Percentiles rank a stretch among this genome's conserved stretches.
phyloP scores from a whole-genome alignment of 2,797 vertebrate genomes.

The Argyrosomus regius region DNA sequence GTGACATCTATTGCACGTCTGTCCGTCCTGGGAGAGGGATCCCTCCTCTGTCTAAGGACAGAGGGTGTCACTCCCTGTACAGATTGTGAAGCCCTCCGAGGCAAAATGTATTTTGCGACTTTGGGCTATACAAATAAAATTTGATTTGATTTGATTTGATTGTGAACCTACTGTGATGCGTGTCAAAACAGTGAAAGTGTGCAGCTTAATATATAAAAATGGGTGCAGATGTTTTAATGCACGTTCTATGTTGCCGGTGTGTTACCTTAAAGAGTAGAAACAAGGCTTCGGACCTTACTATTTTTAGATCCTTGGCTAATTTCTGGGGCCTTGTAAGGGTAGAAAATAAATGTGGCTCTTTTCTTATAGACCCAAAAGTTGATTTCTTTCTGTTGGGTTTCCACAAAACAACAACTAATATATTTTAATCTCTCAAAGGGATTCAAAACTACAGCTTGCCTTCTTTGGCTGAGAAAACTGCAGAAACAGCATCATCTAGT shows the following conservation, averaged over 20 bases:
- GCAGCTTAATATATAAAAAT: background rate
- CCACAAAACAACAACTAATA: background rate
- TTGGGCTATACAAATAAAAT: too few relatives aligned
- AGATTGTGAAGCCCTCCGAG: too few relatives aligned
- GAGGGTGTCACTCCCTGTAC: too few relatives aligned
- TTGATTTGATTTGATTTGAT: too few relatives aligned
- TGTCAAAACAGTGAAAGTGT: background rate
- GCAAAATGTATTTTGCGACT: too few relatives aligned
- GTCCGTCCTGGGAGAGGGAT: too few relatives aligned
- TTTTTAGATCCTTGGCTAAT: background rate
- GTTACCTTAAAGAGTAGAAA: too few relatives aligned
- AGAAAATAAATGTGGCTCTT: background rate
- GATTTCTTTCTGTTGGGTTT: background rate
- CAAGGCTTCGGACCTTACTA: background rate
- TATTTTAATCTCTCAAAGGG: background rate
- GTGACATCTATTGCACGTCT: too few relatives aligned
- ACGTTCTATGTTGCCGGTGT: too few relatives aligned
- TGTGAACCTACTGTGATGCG: background rate
- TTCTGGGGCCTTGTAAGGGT: background rate
- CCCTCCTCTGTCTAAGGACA: too few relatives aligned
- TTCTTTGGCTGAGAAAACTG: slow-evolving; percentile 2
- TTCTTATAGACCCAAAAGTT: background rate
- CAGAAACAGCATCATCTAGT: background rate
- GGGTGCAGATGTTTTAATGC: too few relatives aligned
- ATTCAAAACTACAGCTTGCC: background rate